phyloP scores from a whole-genome alignment of 2,888 invertebrate species.

The Carpatolechia fugitivella region DNA sequence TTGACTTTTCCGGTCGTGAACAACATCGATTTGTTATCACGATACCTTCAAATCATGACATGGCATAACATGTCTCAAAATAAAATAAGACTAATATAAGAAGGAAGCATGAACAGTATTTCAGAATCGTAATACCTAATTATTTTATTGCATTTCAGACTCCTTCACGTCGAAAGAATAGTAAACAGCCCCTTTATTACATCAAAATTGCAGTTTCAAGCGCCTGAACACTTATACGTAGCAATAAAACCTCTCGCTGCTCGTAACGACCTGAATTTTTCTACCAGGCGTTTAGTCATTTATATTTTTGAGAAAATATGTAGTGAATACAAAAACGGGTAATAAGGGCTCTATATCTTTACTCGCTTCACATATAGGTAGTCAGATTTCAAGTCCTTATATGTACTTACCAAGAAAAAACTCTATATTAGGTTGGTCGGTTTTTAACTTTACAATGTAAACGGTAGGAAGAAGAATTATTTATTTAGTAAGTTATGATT shows the following conservation, averaged over 20 bases:
- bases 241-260: conserved; percentile 36
- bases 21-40: background rate
- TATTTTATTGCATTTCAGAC: conserved; percentile 9
- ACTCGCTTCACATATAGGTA: no score
- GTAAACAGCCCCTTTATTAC: conserved; percentile 19
- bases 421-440: no score
- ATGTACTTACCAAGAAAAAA: no score
- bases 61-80: background rate
- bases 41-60: background rate
- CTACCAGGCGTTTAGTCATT: conserved; percentile 39
- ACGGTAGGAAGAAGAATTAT: no score
- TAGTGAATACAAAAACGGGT: conserved; percentile 26
- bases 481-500: no score
- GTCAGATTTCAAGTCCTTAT: no score
- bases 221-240: conserved; percentile 35
- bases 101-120: background rate
- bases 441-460: no score
- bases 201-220: conserved; percentile 26
- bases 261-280: conserved; percentile 31
- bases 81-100: background rate
- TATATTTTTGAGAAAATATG: conserved; percentile 28
- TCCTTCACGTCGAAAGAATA: conserved; percentile 12
- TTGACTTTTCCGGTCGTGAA: background rate
- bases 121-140: conserved; percentile 11
- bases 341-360: no score